Conservation (phyloP, 2,797 vertebrate species). For the Hypotaenidia okinawae region DNA sequence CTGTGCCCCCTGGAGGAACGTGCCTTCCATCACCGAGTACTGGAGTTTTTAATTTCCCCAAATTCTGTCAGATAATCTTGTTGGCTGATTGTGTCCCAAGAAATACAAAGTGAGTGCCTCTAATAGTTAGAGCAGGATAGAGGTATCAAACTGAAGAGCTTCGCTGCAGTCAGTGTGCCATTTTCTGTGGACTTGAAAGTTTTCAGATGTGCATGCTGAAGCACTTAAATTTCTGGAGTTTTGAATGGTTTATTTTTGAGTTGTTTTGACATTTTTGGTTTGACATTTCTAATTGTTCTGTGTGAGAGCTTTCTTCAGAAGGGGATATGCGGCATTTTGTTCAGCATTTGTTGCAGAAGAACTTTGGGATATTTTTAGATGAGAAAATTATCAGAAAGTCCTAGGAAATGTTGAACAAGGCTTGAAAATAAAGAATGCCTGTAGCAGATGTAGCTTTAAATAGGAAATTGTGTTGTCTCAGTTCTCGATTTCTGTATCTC, state of each 20-base stretch:
- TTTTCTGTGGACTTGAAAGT: neutral
- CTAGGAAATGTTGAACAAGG: neutral
- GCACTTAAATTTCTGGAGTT: neutral
- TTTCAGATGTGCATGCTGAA: neutral
- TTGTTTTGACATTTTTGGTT: constrained; percentile 15
- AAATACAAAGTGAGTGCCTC: neutral
- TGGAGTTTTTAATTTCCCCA: neutral
- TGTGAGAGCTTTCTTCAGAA: neutral
- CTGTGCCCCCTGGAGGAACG: neutral
- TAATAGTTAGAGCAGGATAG: neutral
- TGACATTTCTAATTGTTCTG: constrained; percentile 21
- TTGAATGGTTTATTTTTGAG: constrained; percentile 6
- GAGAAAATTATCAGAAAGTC: neutral
- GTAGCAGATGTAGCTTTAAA: neutral
- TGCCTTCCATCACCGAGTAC: neutral
- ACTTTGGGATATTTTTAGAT: constrained; percentile 15
- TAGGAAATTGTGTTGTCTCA: neutral
- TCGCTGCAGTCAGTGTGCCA: neutral
- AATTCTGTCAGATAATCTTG: neutral
- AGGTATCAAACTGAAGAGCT: neutral
- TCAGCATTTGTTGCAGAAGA: neutral
- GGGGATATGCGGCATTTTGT: neutral
- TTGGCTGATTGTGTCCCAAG: neutral
- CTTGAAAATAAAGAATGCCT: neutral
- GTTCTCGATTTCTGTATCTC: neutral